Evolutionary conservation across 2,797 vertebrate species (phyloP), one percentile per base, ranked within the genome.

Genomic region (Clarias platycephalus): DNA sequence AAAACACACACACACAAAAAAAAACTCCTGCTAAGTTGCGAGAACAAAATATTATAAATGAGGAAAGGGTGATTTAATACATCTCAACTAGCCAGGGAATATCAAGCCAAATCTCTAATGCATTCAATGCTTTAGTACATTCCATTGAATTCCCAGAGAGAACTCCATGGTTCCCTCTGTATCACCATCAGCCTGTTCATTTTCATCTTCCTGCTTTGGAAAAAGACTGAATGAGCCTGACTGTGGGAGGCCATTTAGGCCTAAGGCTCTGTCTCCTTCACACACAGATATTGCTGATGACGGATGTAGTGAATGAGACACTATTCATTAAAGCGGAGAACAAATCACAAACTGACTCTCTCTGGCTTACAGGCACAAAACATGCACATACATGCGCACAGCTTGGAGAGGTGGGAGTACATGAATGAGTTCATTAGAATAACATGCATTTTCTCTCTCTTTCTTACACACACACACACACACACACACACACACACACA

Each of bases 101-200:
- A 68, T 58, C 10, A 62, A 72, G 76, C 66, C 79, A 72, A 63
- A 82, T 58, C 71, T 64, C 31, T 71, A 70, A 62, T 83, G 55
- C 81, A 72, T 76, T 84, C 81, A 85, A 74, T 81, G 77, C 24
- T 2, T 49, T 4, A 55, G 63, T 85, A 77, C 81, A 83, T 83
- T 81, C 70, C 81, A 81, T 86, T 77, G 26, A 79, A 76, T 68
- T 86, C 74, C 76, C 70, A 81, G 55, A 76, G 84, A 87, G 64
- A 31, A 85, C 44, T 18, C 67, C 79, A 87, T 62, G 44, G 79
- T 64, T 84, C 37, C 53, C 79, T 75, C 58, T 58, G 72, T 78
- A 63, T 57, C 78, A 70, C 70, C 24, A 80, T 85, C 82, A 63
- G 66, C 26, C 64, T 77, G 64, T 40, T 62, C 75, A 9, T 15